phyloP scores from a whole-genome alignment of 64 coral and sea anemone genomes.

The Stylophora pistillata region DNA sequence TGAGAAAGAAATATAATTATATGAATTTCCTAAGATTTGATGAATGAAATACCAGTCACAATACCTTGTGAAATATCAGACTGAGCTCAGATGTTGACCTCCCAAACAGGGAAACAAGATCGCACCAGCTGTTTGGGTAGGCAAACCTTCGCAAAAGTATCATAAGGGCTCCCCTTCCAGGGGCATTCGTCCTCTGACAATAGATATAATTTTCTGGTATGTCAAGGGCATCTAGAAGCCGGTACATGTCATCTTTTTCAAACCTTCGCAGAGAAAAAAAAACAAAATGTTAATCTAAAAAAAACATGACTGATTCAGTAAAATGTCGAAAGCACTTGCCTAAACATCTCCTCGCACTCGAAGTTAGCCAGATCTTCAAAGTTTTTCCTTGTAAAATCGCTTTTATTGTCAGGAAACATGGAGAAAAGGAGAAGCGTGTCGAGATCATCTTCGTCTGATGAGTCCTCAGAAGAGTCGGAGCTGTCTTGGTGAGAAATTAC shows the following conservation, averaged over 20 bases:
- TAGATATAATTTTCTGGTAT: no score
- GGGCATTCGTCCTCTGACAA: no score
- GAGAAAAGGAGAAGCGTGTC: no score
- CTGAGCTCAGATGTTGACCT: conserved; percentile 34
- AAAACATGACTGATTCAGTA: no score
- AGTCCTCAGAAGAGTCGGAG: conserved; percentile 45
- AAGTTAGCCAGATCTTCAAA: no score
- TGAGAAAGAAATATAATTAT: conserved; percentile 63
- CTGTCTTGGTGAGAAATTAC: conserved; percentile 44
- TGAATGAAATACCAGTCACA: no score
- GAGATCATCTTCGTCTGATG: conserved; percentile 44
- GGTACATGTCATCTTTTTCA: conserved; percentile 24
- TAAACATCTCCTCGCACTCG: conserved; percentile 41
- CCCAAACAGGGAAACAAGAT: conserved; percentile 30
- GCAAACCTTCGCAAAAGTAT: no score
- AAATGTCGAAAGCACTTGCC: conserved; percentile 23
- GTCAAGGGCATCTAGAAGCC: conserved; percentile 16
- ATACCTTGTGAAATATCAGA: no score
- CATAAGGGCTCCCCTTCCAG: no score
- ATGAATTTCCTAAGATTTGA: conserved; percentile 67
- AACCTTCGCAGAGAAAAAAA: conserved; percentile 54
- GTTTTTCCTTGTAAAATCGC: no score
- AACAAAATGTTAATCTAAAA: conserved; percentile 16
- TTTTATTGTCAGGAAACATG: no score
- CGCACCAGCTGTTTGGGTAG: no score